Conservation (phyloP, 2,797 vertebrate genomes). For the Lagothrix lagotricha region DNA sequence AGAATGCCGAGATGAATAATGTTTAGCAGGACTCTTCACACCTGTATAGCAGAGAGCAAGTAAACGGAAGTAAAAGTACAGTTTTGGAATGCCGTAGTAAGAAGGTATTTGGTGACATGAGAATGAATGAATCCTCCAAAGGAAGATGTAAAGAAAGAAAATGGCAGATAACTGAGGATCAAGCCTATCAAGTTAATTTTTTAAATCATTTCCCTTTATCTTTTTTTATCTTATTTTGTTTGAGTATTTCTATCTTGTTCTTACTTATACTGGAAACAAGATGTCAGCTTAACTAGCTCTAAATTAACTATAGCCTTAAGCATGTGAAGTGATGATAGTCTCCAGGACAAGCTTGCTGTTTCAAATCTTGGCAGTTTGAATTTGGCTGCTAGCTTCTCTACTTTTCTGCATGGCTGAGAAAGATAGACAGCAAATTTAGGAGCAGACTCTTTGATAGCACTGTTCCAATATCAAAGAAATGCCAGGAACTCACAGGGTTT, state of each 20-base stretch:
- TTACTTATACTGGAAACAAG: slow-evolving; percentile 1
- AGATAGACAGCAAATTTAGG: slow-evolving; percentile 13
- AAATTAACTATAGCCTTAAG: slow-evolving; percentile 61
- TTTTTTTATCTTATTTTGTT: not conserved
- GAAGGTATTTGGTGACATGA: not conserved
- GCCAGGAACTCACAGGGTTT: slow-evolving; percentile 3
- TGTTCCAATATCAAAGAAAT: not conserved
- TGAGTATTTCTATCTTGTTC: slow-evolving; percentile 20
- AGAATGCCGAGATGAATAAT: not conserved
- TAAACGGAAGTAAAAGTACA: not conserved
- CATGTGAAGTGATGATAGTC: not conserved
- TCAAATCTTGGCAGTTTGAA: slow-evolving; percentile 27
- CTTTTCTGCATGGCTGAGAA: slow-evolving; percentile 55
- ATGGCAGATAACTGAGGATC: not conserved
- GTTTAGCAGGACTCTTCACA: not conserved
- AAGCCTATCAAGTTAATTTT: not conserved
- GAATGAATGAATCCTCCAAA: not conserved
- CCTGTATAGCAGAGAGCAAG: not conserved
- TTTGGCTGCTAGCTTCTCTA: slow-evolving; percentile 50
- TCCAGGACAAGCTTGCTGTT: slow-evolving; percentile 37
- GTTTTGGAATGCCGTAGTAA: not conserved
- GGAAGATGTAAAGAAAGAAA: not conserved
- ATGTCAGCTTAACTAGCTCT: slow-evolving; percentile 62
- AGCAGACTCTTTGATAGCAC: slow-evolving; percentile 19
- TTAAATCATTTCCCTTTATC: not conserved